Conservation (phyloP, 2,113 vertebrate species). For the Peromyscus polionotus region DNA sequence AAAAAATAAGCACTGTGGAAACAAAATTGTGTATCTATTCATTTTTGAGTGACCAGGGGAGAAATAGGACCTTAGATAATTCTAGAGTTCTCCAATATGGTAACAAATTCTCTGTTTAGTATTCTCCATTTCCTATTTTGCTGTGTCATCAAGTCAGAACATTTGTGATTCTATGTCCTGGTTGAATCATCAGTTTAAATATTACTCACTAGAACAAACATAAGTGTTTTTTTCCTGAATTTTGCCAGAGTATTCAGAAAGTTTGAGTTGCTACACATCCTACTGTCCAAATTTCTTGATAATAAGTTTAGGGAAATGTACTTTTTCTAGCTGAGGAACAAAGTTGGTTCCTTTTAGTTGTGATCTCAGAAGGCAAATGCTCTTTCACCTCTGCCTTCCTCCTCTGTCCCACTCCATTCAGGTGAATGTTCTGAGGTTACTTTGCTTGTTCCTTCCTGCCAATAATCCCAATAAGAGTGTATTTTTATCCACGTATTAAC, state of each 20-base stretch:
- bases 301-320: not conserved
- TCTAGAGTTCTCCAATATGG: not conserved
- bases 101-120: not conserved
- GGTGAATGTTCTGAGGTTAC: not conserved
- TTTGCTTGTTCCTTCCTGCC: not conserved
- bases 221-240: not conserved
- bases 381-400: fast-evolving
- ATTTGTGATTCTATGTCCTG: not conserved
- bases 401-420: not conserved
- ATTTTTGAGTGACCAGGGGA: not conserved
- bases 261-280: not conserved
- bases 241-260: not conserved
- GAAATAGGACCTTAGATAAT: not conserved
- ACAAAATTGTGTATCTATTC: not conserved
- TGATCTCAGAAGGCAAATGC: not conserved
- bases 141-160: not conserved
- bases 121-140: not conserved
- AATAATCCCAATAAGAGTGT: not conserved
- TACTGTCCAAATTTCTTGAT: not conserved
- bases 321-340: not conserved
- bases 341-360: not conserved
- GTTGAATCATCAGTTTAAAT: not conserved
- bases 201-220: not conserved
- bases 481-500: not conserved
- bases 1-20: not conserved